These are phyloP conservation scores for Aplysina aerophoba DNA, from an alignment of 37 sponge, comb jelly and placozoan species.

Conservation along the genomic window DNA sequence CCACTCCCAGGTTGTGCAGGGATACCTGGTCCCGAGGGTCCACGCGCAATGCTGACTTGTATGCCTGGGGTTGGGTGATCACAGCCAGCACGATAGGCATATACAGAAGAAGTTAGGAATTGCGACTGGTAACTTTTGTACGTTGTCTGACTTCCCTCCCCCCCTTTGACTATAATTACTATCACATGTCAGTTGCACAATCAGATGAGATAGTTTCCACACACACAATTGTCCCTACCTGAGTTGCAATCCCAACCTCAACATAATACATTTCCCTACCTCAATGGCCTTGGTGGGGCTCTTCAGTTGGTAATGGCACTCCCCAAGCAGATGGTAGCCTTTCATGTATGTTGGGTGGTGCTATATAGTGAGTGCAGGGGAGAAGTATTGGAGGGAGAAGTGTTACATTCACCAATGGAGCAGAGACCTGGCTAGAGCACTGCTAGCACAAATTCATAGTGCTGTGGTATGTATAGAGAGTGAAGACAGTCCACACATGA, in stretches of 20 bases:
- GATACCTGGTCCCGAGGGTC: constrained; percentile 9
- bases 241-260: not conserved
- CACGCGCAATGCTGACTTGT: not conserved
- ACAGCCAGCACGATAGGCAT: no score
- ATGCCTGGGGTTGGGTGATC: not conserved
- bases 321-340: not conserved
- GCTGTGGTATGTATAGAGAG: not conserved
- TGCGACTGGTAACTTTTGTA: no score
- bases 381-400: not conserved
- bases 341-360: constrained; percentile 4
- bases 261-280: not conserved
- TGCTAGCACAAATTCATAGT: no score
- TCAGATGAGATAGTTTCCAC: not conserved
- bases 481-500: not conserved
- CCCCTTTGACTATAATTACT: no score
- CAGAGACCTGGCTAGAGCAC: not conserved
- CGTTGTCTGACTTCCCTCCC: no score
- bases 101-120: no score
- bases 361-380: not conserved
- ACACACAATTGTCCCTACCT: not conserved
- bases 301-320: not conserved
- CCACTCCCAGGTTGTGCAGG: not conserved
- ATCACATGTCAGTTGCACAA: not conserved
- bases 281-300: not conserved
- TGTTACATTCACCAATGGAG: no score